Percentiles rank a stretch among this genome's conserved stretches.
Evolutionary conservation across 2,113 vertebrate species (phyloP).

Genomic region (Spilogale gracilis): DNA sequence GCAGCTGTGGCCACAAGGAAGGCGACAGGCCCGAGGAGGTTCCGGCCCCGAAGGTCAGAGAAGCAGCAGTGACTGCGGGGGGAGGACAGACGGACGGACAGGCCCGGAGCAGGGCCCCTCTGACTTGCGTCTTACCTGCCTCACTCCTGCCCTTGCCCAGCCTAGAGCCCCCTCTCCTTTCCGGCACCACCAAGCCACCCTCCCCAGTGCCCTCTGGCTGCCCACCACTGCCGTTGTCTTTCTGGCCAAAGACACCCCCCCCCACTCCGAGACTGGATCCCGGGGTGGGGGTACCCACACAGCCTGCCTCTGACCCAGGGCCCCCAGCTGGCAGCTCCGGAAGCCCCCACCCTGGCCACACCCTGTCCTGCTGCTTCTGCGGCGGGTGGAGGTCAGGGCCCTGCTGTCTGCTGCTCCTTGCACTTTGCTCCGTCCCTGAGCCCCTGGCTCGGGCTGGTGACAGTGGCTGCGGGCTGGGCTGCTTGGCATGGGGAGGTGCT

Average conservation of each 20-base stretch:
- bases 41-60: constrained; percentile 98
- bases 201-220: neutral
- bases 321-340: neutral
- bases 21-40: constrained; percentile 91
- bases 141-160: neutral
- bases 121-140: constrained; percentile 67
- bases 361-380: neutral
- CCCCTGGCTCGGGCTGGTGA: neutral
- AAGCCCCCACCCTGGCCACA: rapidly evolving
- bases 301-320: neutral
- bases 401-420: neutral
- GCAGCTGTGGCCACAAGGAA: constrained; percentile 95
- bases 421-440: constrained; percentile 51
- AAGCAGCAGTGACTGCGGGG: constrained; percentile 91
- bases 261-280: neutral
- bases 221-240: neutral
- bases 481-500: neutral
- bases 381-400: neutral
- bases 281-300: too few species aligned
- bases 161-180: neutral
- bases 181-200: neutral
- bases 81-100: constrained; percentile 72
- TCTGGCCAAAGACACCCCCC: constrained; percentile 13
- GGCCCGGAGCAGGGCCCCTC: constrained; percentile 70
- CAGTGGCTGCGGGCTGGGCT: neutral